Evolutionary conservation across 2,797 vertebrate genomes (phyloP).

Genomic region (Tapera naevia): DNA sequence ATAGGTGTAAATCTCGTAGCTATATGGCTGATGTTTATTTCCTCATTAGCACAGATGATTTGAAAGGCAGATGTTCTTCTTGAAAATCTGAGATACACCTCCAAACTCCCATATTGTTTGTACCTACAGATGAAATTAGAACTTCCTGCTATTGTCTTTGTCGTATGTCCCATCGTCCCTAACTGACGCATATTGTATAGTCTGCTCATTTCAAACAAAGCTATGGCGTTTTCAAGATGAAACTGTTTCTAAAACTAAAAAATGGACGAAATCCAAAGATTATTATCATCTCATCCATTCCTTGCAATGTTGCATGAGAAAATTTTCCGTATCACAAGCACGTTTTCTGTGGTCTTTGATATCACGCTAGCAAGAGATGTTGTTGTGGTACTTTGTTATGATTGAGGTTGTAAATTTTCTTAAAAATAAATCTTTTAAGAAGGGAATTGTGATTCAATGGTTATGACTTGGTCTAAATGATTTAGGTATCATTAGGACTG

Average conservation of each 20-base stretch:
- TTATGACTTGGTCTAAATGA: not conserved
- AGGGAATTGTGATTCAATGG: not conserved
- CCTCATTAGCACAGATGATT: slow-evolving; percentile 36
- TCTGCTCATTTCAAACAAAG: slow-evolving; percentile 50
- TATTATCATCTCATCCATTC: slow-evolving; percentile 52
- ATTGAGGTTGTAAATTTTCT: not conserved
- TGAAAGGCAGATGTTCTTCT: slow-evolving; percentile 74
- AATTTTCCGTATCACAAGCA: not conserved
- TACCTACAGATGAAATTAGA: slow-evolving; percentile 77
- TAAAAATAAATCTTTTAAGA: not conserved
- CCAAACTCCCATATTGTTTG: slow-evolving; percentile 72
- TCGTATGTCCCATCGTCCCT: slow-evolving; percentile 60
- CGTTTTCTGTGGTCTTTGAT: not conserved
- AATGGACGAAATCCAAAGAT: slow-evolving; percentile 66
- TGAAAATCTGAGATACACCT: slow-evolving; percentile 35
- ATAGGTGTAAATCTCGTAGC: not conserved
- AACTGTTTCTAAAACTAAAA: slow-evolving; percentile 39
- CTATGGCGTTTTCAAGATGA: slow-evolving; percentile 21
- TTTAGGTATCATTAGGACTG: not conserved
- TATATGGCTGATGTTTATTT: not conserved
- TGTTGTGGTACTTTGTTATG: not conserved
- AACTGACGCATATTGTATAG: slow-evolving; percentile 74
- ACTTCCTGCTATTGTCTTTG: slow-evolving; percentile 80
- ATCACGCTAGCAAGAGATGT: not conserved
- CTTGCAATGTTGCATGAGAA: slow-evolving; percentile 30